Percentiles rank a stretch among this genome's conserved stretches.
phyloP scores from a whole-genome alignment of 1,140 invertebrate genomes.

The Bursaphelenchus mucronatus region DNA sequence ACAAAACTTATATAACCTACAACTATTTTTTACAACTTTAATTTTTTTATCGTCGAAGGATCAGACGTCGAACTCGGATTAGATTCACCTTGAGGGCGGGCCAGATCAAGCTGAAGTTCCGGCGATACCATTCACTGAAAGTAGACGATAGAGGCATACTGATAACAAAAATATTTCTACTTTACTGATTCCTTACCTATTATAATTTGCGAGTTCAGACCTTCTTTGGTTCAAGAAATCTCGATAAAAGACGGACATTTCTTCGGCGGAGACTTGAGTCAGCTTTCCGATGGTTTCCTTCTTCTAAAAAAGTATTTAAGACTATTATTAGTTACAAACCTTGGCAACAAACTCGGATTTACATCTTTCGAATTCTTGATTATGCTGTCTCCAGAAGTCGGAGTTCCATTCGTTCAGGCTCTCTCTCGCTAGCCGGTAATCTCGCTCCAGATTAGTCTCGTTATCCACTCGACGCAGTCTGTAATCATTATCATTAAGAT shows the following conservation, averaged over 20 bases:
- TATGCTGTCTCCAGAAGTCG: constrained; percentile 49
- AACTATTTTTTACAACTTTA: background rate
- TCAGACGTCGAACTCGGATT: constrained; percentile 38
- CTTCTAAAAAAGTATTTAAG: constrained; percentile 35
- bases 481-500: background rate
- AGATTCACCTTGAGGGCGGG: constrained; percentile 51
- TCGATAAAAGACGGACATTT: constrained; percentile 51
- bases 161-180: constrained; percentile 17
- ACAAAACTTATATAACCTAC: no score
- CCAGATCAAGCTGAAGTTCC: constrained; percentile 52
- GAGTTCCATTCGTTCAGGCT: constrained; percentile 52
- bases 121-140: constrained; percentile 55
- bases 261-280: constrained; percentile 50
- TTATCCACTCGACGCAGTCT: constrained; percentile 48
- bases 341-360: constrained; percentile 47
- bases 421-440: constrained; percentile 44
- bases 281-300: constrained; percentile 45
- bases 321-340: constrained; percentile 24
- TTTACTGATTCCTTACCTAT: constrained; percentile 36
- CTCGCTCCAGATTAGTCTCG: constrained; percentile 43
- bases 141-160: background rate
- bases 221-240: constrained; percentile 47
- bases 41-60: constrained; percentile 35
- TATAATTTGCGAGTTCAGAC: constrained; percentile 38
- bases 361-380: constrained; percentile 43